Conservation (phyloP, 2,113 vertebrate genomes). For the Eulemur rufifrons region DNA sequence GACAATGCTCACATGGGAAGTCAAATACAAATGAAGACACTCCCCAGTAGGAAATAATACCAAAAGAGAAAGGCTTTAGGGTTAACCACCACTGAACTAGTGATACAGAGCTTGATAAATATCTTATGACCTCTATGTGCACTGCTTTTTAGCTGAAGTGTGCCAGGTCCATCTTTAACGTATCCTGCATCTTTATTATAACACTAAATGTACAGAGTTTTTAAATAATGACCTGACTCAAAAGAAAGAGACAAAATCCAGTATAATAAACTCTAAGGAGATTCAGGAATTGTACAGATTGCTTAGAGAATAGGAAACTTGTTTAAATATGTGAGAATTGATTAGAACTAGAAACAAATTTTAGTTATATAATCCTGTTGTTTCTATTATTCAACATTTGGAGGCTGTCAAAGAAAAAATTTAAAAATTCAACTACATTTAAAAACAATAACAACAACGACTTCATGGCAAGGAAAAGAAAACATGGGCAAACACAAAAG, state of each 20-base stretch:
- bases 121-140: neutral
- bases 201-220: neutral
- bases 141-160: neutral
- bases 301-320: neutral
- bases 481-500: neutral
- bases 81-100: neutral
- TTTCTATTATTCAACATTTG: slow-evolving; percentile 35
- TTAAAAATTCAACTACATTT: neutral
- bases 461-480: neutral
- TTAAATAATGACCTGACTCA: neutral
- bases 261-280: neutral
- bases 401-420: neutral
- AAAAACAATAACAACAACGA: neutral
- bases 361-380: neutral
- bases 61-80: neutral
- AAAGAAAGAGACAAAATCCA: neutral
- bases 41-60: neutral
- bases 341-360: neutral
- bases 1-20: neutral
- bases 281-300: neutral
- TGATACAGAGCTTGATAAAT: neutral
- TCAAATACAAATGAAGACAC: neutral
- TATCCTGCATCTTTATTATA: neutral
- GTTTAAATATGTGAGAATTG: neutral
- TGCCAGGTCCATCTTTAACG: neutral